Evolutionary conservation across 1,140 invertebrate genomes (phyloP), one percentile per base, ranked within the genome.

Genomic region (Scylla paramamosain): DNA sequence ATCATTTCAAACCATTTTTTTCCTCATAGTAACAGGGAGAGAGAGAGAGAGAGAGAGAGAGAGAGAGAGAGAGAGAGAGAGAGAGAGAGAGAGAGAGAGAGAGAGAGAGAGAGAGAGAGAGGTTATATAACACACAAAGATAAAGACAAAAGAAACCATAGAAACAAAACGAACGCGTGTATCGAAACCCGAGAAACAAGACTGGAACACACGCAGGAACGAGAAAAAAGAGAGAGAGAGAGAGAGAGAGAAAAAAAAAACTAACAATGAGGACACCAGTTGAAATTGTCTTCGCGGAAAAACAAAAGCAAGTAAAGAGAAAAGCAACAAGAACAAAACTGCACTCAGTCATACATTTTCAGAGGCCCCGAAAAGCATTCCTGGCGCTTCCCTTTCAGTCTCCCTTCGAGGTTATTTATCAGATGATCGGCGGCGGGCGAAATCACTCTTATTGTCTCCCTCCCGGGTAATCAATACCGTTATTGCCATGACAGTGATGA

Each of bases 31-130:
- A 39, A 39, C 1, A 39, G 39, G 6, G 39, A 39, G 52, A 59
- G 52, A 59, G 52, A 59, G 52, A 59, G 52, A 14, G 52, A 14
- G 67, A 20, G 67, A n/a, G 67, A 77, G 67, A 77, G 67, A 77
- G 67, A 77, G 67, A 77, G 67, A 77, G 67, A 67, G 59, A 67
- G 59, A 67, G 59, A 67, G 59, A 67, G 59, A 67, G 59, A 67
- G 59, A 67, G 59, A 67, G 59, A 67, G 59, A 67, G 59, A 67
- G 59, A 67, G 59, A 67, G 59, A 67, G 59, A 67, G 59, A 67
- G 59, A 67, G 59, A 67, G 59, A 67, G 59, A 67, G 59, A 77
- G 67, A 77, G 67, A 77, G 67, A 77, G 67, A 77, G 67, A 77
- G 67, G 20, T 12, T 7, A n/a, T 20, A n/a, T n/a, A 25, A n/a